phyloP scores from a whole-genome alignment of 2,888 invertebrate species.

The Aphodius granarius region DNA sequence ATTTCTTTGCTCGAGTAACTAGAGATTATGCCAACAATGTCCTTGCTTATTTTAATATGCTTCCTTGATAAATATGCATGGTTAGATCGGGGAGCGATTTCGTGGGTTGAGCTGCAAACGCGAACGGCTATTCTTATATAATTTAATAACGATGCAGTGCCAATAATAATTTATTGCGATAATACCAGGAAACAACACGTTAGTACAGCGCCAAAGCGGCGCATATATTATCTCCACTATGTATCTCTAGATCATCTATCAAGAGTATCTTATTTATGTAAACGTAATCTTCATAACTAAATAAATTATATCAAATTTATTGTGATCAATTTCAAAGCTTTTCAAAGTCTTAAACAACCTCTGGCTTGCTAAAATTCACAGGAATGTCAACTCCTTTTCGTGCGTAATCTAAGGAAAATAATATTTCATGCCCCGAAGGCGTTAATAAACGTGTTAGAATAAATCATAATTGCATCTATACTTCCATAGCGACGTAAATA shows the following conservation, averaged over 20 bases:
- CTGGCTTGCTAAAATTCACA: too few species aligned
- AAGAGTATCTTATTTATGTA: background rate
- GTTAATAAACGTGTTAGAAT: too few species aligned
- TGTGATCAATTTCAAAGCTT: background rate
- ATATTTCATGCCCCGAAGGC: too few species aligned
- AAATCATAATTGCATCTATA: too few species aligned
- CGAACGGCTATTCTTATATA: background rate
- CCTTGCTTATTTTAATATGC: background rate
- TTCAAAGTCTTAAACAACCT: too few species aligned
- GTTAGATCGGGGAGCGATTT: background rate
- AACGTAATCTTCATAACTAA: background rate
- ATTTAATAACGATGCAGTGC: background rate
- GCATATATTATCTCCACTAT: background rate
- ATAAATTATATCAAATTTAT: background rate
- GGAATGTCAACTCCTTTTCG: too few species aligned
- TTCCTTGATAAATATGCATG: background rate
- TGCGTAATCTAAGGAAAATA: too few species aligned
- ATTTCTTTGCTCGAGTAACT: background rate
- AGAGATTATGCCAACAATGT: background rate
- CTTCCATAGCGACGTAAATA: too few species aligned
- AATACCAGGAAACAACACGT: background rate
- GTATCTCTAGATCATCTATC: background rate
- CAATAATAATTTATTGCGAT: background rate
- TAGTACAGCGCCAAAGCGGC: background rate
- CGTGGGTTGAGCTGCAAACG: background rate